Evolutionary conservation across 1,140 invertebrate genomes (phyloP), one percentile per base, ranked within the genome.

Genomic region (Maconellicoccus hirsutus): DNA sequence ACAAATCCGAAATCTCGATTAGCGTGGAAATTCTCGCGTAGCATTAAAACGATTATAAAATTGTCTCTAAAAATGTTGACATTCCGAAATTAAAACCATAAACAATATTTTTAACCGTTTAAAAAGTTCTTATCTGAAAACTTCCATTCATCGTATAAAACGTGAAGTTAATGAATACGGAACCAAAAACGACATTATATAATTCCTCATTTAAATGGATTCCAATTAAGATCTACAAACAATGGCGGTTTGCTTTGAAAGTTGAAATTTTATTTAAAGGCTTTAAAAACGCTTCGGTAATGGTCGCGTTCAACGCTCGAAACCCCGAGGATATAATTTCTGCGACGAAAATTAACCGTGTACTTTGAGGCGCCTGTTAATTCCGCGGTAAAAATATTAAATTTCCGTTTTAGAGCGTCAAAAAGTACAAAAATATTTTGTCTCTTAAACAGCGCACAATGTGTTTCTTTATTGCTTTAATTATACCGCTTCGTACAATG

Each of bases 181-280:
- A 25, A 66, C 61, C 61, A 26, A 66, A 66, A 66, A 66, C 61
- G 61, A 66, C 61, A 66, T 66, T 66, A 66, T 66, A 66, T 66
- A 23, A 66, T 66, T 66, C 25, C 61, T 66, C 61, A 66, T 66
- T 66, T 66, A 66, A 66, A 66, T 66, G 61, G 25, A 66, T 66
- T 66, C 61, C 61, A 66, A 66, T 66, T 66, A 66, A 66, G 61
- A 66, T 66, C 61, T 26, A 66, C 61, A 66, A 66, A 66, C 21
- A 66, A 66, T 66, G 22, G 61, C 16, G 22, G 22, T 26, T 66
- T 26, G 61, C 21, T 66, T 23, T 66, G 61, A 66, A 66, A 26
- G 61, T 66, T 66, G 61, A 66, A 66, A 66, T 66, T 66, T 66
- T 66, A 66, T 66, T 66, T 23, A 66, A 66, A 19, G 22, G 25